Conservation (phyloP, 2,888 invertebrate genomes). For the Tanytarsus gracilentus region DNA sequence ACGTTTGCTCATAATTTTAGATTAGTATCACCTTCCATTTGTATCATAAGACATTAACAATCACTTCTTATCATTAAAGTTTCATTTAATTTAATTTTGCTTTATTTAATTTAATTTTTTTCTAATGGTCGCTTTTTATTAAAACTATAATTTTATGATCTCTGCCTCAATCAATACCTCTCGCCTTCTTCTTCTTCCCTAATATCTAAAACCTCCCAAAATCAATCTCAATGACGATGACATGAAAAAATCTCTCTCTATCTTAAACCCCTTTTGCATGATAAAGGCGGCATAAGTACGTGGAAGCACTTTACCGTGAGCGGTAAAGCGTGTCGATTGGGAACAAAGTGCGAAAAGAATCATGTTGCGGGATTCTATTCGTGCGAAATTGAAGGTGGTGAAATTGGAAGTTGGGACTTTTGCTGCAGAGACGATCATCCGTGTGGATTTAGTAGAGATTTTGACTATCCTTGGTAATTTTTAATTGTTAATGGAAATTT, state of each 20-base stretch:
- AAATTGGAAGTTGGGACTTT: slow-evolving; percentile 70
- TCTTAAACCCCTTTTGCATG: neutral
- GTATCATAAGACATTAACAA: too few relatives aligned
- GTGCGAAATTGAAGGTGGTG: slow-evolving; percentile 67
- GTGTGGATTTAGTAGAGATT: slow-evolving; percentile 76
- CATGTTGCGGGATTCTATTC: slow-evolving; percentile 71
- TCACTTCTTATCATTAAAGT: too few relatives aligned
- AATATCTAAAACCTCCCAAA: neutral
- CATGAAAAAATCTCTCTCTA: neutral
- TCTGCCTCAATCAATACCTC: too few relatives aligned
- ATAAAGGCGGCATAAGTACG: slow-evolving; percentile 9
- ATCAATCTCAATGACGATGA: neutral
- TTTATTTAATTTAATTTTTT: too few relatives aligned
- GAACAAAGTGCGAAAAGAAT: slow-evolving; percentile 62
- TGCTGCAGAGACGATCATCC: slow-evolving; percentile 74
- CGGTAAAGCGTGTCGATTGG: slow-evolving; percentile 66
- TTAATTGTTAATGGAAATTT: neutral
- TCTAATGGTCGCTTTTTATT: too few relatives aligned
- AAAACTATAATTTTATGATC: too few relatives aligned
- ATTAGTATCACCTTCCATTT: too few relatives aligned
- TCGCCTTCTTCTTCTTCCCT: too few relatives aligned
- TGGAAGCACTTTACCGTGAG: slow-evolving; percentile 62
- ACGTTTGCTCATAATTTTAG: too few relatives aligned
- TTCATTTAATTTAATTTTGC: too few relatives aligned
- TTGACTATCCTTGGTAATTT: slow-evolving; percentile 68